These are phyloP conservation scores for Brachyptera risi DNA, from an alignment of 2,888 invertebrate species.

Conservation along the genomic window DNA sequence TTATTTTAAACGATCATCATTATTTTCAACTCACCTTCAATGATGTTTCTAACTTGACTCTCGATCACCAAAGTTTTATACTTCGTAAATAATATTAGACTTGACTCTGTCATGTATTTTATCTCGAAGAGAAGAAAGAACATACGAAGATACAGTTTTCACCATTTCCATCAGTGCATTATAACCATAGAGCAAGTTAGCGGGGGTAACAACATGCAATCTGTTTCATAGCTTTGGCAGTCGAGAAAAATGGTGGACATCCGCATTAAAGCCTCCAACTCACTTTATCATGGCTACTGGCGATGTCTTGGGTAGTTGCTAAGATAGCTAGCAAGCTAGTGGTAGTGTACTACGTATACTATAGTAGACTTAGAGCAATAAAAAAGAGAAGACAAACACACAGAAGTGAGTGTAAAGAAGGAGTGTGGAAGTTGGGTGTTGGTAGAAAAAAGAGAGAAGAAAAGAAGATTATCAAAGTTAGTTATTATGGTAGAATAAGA, in stretches of 20 bases:
- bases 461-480: too few species aligned
- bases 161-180: conserved; percentile 4
- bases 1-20: too few species aligned
- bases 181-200: not conserved
- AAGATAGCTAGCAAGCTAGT: not conserved
- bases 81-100: too few species aligned
- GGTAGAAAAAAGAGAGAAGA: not conserved
- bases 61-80: too few species aligned
- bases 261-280: conserved; percentile 5
- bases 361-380: not conserved
- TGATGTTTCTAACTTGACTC: too few species aligned
- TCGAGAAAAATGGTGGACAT: conserved; percentile 16
- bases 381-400: not conserved
- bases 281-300: conserved; percentile 1
- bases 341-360: too few species aligned
- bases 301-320: not conserved
- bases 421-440: not conserved
- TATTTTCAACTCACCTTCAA: too few species aligned
- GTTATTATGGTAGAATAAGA: too few species aligned
- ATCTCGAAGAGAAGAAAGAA: not conserved
- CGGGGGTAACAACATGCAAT: conserved; percentile 1
- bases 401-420: not conserved
- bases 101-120: too few species aligned
- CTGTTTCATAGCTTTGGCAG: conserved; percentile 10
- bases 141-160: not conserved